Evolutionary conservation across 2,797 vertebrate species (phyloP).

Genomic region (Phalanger gymnotis): DNA sequence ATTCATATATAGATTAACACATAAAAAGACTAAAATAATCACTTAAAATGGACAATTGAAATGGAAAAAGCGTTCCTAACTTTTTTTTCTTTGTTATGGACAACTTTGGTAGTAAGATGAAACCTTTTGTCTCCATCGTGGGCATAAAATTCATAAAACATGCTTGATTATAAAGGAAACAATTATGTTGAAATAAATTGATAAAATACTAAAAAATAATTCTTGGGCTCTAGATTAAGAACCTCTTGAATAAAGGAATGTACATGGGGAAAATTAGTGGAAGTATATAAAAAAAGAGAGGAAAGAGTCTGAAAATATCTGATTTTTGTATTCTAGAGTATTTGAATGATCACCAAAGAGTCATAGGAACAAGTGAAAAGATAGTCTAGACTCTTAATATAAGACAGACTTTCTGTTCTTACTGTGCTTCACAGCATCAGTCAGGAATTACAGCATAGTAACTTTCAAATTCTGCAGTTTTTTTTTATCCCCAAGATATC

Average conservation of each 20-base stretch:
- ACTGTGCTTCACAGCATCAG: neutral
- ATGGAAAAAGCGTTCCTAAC: neutral
- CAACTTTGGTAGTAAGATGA: neutral
- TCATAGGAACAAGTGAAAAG: neutral
- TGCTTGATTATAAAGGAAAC: neutral
- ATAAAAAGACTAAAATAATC: neutral
- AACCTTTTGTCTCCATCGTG: neutral
- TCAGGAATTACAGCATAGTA: neutral
- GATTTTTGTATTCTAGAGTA: neutral
- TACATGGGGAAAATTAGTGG: neutral
- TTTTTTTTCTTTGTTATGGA: neutral
- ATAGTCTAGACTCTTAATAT: neutral
- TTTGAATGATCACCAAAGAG: conserved; percentile 20
- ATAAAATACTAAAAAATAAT: neutral
- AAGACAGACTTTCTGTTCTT: neutral
- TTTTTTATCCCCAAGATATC: conserved; percentile 15
- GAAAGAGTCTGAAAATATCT: neutral
- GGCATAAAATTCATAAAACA: neutral
- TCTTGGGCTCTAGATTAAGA: neutral
- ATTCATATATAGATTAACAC: neutral
- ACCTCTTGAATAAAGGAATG: neutral
- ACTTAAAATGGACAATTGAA: neutral
- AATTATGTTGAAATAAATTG: neutral
- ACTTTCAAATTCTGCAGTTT: neutral
- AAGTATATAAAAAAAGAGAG: neutral